phyloP scores from a whole-genome alignment of 2,888 invertebrate species.

The Polydrusus pterygomalis region DNA sequence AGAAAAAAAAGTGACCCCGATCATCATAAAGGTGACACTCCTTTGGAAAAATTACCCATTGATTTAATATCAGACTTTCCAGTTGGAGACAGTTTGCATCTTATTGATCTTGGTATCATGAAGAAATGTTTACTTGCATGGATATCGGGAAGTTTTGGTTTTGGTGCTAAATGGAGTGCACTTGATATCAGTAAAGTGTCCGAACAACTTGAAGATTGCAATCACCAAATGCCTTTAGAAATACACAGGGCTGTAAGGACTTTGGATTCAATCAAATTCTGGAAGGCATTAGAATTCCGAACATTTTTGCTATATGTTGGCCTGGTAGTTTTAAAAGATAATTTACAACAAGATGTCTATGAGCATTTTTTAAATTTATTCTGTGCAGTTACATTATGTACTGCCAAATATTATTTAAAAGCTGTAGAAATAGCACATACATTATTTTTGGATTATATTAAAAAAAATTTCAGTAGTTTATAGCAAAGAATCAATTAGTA shows the following conservation, averaged over 20 bases:
- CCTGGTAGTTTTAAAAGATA: not conserved
- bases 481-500: constrained; percentile 4
- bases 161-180: constrained; percentile 45
- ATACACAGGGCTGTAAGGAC: not conserved
- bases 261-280: constrained; percentile 10
- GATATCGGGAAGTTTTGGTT: constrained; percentile 54
- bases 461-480: not conserved
- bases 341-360: not conserved
- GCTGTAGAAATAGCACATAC: not conserved
- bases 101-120: constrained; percentile 19
- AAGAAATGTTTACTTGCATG: constrained; percentile 56
- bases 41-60: constrained; percentile 59
- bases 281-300: constrained; percentile 5
- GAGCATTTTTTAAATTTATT: not conserved
- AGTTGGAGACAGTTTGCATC: too few relatives aligned
- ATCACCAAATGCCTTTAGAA: constrained; percentile 13
- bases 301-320: constrained; percentile 3
- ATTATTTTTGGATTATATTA: constrained; percentile 6
- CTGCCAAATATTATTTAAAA: not conserved
- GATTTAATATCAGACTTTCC: too few relatives aligned
- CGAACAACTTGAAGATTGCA: not conserved
- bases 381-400: constrained; percentile 3
- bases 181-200: constrained; percentile 5
- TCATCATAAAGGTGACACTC: constrained; percentile 58
- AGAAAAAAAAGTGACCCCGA: constrained; percentile 53